Base-by-base conservation (phyloP, 2,113 vertebrate genomes). In the Cyanistes caeruleus region DNA sequence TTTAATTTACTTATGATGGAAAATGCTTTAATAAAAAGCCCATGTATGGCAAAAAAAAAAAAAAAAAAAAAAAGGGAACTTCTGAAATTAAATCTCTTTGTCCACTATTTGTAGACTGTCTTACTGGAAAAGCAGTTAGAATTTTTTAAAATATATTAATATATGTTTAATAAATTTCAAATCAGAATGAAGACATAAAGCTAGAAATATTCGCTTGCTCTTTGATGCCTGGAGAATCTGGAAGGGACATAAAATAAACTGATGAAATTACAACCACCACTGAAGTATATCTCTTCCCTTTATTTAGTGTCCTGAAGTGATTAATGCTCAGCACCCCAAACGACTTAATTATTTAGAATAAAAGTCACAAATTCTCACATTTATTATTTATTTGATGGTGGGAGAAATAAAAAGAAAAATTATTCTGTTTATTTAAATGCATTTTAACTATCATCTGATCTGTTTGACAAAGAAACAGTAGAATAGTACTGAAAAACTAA, bases 11-110 rank as follows among this genome's bases (percentile, higher is more conserved):
- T 77, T 90, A 80, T 39, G 24, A 85, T 90, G 10, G 72, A 86
- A 85, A 95, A 55, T 48, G 28, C 11, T 83, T 83, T 76, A 88
- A 93, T 86, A 90, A 91, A 90, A 94, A 93, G 7, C 16, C 9
- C 5, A 51, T 48, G 2, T 87, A 68, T 79, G 35, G 43, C 44
- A 73, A 62, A 39, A 62, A 60, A 37, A 60, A 65, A 87, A 51
- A 41, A 39, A 55, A 37, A 78, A 68, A 80, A n/a, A 41, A 55
- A 59, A 51, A n/a, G n/a, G 15, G 18, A 75, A 56, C 19, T 65
- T 84, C 49, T 21, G 20, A 65, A 91, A 84, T 65, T 1, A 91
- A 76, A 73, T 87, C 7, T 62, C 30, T 2, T 0, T 44, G 39
- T 73, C 63, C 83, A 39, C 37, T 80, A 33, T 77, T 84, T 2